Base-by-base conservation (phyloP, 2,113 vertebrate genomes). In the Oreochromis niloticus region DNA sequence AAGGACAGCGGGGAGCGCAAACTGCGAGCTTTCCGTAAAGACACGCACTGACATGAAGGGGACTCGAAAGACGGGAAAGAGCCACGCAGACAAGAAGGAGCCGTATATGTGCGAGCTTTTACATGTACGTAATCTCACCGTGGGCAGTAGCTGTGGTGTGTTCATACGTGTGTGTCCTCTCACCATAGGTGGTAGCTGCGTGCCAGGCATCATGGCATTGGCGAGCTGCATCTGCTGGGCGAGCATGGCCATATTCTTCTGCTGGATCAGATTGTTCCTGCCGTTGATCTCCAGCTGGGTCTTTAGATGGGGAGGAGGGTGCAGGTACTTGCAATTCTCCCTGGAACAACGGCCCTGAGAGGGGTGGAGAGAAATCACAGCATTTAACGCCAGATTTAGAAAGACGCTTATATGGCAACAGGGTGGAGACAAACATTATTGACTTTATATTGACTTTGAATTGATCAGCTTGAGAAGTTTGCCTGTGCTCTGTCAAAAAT, bases 201-300 rank as follows among this genome's bases (percentile, higher is more conserved):
- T 97, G 82, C 98, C 98, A 3, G 98, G 98, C 97, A 99, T 98
- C 97, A 99, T 99, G 95, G 98, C 98, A 32, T 98, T 99, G 94
- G 98, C 98, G 5, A 99, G 96, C 91, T 99, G 98, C 98, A 99
- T 99, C 95, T 99, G 98, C 95, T 99, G 98, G 94, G 98, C 98
- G 94, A 99, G 94, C 98, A 99, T 99, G 95, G 97, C 98, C 98
- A 99, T 99, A 93, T 99, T 99, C 97, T 99, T 99, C 97, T 99
- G 98, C 95, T 99, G 98, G 90, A 99, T 99, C 97, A 99, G 96
- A 97, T 99, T 99, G 97, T 99, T 99, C 91, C 98, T 97, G 16
- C 98, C 98, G 94, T 99, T 99, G 91, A 99, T 99, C 95, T 99
- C 98, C 96, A 99, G 94, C 86, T 99, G 98, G 0, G 98, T 99